A percentile compares a stretch with the other conserved stretches of the same genome.
These are phyloP conservation scores for Isichthys henryi DNA, from an alignment of 2,113 vertebrate species.

Conservation along the genomic window DNA sequence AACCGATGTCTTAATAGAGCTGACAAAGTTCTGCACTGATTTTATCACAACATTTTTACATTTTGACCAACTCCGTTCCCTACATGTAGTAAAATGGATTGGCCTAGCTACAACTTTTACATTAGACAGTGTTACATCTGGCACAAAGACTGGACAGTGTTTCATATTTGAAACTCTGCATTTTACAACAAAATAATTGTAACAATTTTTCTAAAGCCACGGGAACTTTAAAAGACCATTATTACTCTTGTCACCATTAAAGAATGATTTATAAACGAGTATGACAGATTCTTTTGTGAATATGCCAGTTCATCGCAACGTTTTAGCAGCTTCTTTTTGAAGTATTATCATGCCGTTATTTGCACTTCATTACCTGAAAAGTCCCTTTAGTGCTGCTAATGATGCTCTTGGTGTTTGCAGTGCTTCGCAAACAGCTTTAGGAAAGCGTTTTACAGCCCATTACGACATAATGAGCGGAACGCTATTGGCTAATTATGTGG, in stretches of 20 bases:
- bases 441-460: slow-evolving; percentile 29
- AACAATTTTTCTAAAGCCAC: neutral
- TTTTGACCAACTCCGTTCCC: neutral
- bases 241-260: neutral
- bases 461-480: slow-evolving; percentile 24
- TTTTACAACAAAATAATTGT: neutral
- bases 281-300: slow-evolving; percentile 5
- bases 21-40: neutral
- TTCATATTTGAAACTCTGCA: neutral
- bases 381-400: slow-evolving; percentile 26
- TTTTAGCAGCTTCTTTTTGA: neutral
- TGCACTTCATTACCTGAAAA: slow-evolving; percentile 31
- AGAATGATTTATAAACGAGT: slow-evolving; percentile 2
- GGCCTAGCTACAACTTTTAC: neutral
- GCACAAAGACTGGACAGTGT: neutral
- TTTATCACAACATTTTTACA: neutral
- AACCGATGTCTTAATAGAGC: neutral
- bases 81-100: neutral
- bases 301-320: neutral
- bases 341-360: slow-evolving; percentile 17
- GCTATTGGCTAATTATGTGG: slow-evolving; percentile 23
- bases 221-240: neutral
- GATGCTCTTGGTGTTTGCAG: slow-evolving; percentile 23
- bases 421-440: slow-evolving; percentile 27
- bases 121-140: neutral